Percentiles rank a stretch among this genome's conserved stretches.
Conservation (phyloP, 92 coral and sea anemone genomes). For the Ricordea florida region DNA sequence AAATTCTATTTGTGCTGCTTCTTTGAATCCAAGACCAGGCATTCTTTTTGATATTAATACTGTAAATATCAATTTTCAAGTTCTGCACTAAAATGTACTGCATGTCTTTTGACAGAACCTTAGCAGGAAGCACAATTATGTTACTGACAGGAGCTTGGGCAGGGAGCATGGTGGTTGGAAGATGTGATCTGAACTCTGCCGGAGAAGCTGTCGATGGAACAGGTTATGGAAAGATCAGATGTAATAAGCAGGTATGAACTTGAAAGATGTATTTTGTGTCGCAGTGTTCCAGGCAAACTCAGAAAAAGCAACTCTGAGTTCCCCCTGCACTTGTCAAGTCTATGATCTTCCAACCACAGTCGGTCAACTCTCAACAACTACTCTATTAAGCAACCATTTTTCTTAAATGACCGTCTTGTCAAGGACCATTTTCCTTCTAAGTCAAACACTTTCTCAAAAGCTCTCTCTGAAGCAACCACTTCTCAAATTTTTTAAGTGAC, state of each 20-base stretch:
- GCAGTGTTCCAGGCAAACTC: too few relatives aligned
- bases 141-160: constrained; percentile 97
- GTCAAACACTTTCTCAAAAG: too few relatives aligned
- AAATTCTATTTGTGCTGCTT: too few relatives aligned
- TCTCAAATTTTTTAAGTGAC: too few relatives aligned
- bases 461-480: too few relatives aligned
- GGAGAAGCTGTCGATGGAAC: constrained; percentile 94
- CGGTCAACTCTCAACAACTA: too few relatives aligned
- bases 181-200: constrained; percentile 79
- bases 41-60: neutral
- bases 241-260: constrained; percentile 77
- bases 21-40: neutral
- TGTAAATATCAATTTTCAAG: neutral
- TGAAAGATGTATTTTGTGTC: neutral
- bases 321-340: too few relatives aligned
- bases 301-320: too few relatives aligned
- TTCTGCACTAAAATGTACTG: neutral
- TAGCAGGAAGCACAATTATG: constrained; percentile 99
- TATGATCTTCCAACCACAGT: too few relatives aligned
- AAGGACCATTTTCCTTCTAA: too few relatives aligned
- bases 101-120: constrained; percentile 53
- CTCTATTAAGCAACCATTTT: too few relatives aligned
- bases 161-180: constrained; percentile 89
- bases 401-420: too few relatives aligned
- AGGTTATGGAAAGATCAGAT: constrained; percentile 86